Evolutionary conservation across 2,797 vertebrate genomes (phyloP).

Genomic region (Danio albolineatus): DNA sequence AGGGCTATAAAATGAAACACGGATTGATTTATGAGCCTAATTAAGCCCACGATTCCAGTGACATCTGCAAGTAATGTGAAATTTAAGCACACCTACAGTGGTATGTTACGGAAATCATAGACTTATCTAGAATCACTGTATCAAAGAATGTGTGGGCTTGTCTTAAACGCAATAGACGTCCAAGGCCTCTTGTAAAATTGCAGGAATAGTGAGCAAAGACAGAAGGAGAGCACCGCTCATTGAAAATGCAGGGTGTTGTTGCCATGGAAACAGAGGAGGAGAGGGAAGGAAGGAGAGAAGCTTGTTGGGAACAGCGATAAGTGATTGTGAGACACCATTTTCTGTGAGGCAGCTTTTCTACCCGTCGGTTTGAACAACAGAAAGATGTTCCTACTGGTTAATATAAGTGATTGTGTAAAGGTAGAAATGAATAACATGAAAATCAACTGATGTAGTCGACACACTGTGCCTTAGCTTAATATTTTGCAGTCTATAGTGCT

Average conservation of each 20-base stretch:
- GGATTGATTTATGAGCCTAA: slow-evolving; percentile 13
- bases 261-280: slow-evolving; percentile 68
- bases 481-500: background rate
- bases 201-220: slow-evolving; percentile 14
- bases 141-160: background rate
- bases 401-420: slow-evolving; percentile 7
- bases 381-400: background rate
- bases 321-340: slow-evolving; percentile 56
- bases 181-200: slow-evolving; percentile 35
- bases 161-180: slow-evolving; percentile 24
- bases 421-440: background rate
- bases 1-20: background rate
- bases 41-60: background rate
- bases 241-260: slow-evolving; percentile 64
- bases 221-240: slow-evolving; percentile 45
- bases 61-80: background rate
- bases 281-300: slow-evolving; percentile 49
- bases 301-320: slow-evolving; percentile 58
- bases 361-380: slow-evolving; percentile 10
- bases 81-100: background rate
- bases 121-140: background rate
- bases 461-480: background rate
- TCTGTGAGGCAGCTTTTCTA: slow-evolving; percentile 30
- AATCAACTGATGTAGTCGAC: background rate
- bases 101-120: slow-evolving; percentile 25